phyloP scores from a whole-genome alignment of 2,888 invertebrate species.

The Dioctria rufipes region DNA sequence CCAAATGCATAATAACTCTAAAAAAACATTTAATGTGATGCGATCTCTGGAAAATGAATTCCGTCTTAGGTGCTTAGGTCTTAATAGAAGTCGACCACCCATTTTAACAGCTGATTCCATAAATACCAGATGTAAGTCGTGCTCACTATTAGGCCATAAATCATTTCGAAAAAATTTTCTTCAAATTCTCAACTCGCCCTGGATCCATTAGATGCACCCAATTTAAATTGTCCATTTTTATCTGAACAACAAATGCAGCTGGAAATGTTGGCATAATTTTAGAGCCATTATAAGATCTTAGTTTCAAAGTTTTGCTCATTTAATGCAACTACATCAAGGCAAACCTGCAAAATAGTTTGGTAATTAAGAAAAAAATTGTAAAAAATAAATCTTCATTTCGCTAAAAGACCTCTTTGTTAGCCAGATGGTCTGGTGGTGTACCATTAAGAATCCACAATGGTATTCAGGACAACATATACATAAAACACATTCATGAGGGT shows the following conservation, averaged over 20 bases:
- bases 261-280: conserved; percentile 78
- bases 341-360: conserved; percentile 63
- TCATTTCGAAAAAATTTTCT: conserved; percentile 83
- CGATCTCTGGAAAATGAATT: background rate
- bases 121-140: conserved; percentile 83
- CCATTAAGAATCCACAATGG: conserved; percentile 86
- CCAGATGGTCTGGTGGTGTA: conserved; percentile 80
- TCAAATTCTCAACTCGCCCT: conserved; percentile 80
- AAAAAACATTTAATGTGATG: background rate
- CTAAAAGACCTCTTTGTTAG: conserved; percentile 70
- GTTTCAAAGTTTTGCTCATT: conserved; percentile 86
- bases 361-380: background rate
- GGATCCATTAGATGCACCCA: conserved; percentile 89
- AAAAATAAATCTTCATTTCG: background rate
- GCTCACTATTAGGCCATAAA: conserved; percentile 84
- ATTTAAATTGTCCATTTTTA: conserved; percentile 92
- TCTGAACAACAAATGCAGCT: conserved; percentile 83
- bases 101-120: conserved; percentile 88
- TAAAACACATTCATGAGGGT: conserved; percentile 88
- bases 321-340: conserved; percentile 83
- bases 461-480: conserved; percentile 85
- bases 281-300: conserved; percentile 77
- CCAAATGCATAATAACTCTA: conserved; percentile 84
- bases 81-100: conserved; percentile 86
- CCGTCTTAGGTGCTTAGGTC: conserved; percentile 76